Conservation (phyloP, 2,113 vertebrate species). For the Papio anubis region DNA sequence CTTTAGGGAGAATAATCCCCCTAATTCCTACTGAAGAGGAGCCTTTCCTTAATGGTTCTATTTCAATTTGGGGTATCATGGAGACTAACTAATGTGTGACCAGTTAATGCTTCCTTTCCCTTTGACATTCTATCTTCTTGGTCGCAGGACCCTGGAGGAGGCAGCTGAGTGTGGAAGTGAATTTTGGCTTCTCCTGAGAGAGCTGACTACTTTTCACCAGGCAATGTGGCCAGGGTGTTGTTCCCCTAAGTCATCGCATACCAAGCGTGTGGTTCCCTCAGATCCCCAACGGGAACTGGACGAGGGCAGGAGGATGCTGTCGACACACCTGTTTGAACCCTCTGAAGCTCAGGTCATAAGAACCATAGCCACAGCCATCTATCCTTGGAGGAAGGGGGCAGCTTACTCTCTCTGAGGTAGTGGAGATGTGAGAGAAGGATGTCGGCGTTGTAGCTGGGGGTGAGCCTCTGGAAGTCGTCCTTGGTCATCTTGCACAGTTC, state of each 20-base stretch:
- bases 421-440: conserved; percentile 94
- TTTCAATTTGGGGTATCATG: neutral
- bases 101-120: conserved; percentile 70
- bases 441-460: conserved; percentile 91
- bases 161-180: accelerated
- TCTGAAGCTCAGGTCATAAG: accelerated
- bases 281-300: neutral
- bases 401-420: conserved; percentile 97
- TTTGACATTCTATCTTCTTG: neutral
- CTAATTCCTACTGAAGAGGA: conserved; percentile 52
- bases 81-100: conserved; percentile 30
- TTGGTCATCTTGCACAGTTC: conserved; percentile 94
- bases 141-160: neutral
- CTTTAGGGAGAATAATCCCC: conserved; percentile 26
- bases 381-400: accelerated
- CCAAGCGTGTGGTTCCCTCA: neutral
- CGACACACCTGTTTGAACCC: neutral
- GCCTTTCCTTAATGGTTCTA: conserved; percentile 46
- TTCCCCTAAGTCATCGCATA: neutral
- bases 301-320: neutral
- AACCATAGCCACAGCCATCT: accelerated
- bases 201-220: neutral
- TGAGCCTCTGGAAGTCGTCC: conserved; percentile 92
- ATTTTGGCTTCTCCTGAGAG: neutral
- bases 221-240: accelerated